Base-by-base conservation (phyloP, 2,888 invertebrate species). In the Xanthia togata region DNA sequence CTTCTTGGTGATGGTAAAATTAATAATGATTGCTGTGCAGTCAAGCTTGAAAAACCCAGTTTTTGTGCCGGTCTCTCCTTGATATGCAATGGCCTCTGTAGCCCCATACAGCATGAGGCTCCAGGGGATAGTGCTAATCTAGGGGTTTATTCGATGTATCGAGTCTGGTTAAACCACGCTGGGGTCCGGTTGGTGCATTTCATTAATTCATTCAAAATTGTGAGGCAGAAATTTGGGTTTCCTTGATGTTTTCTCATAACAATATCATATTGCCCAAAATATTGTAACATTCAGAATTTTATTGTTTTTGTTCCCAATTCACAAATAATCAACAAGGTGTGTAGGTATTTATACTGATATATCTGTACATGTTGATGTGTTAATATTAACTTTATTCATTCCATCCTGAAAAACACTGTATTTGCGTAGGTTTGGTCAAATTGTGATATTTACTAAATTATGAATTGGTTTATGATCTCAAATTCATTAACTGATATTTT, bases 401-500 rank as follows among this genome's bases (percentile, higher is more conserved):
- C 83, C 83, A 84, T 76, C 75, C 59, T 70, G 14, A 78, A 71
- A 57, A 70, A 63, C 38, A 60, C 50, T 74, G 35, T 81, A 68
- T 65, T 75, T 70, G 62, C 59, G 70, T 80, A 79, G 55, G 67
- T 72, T 85, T 79, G 73, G 57, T 73, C 70, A 76, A 79, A 74
- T 44, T 86, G 86, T 86, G 86, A 86, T 84, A 86, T 68, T 75
- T 65, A 77, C 65, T 62, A 76, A 83, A 81, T 81, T 80, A 77
- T 77, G 38, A 79, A 82, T 85, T 85, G 82, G 81, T 78, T 57
- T 73, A 65, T 68, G 80, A 85, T 87, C 85, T 81, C 85, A 78
- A 84, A 83, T 73, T 78, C 70, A 83, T 63, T 20, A 73, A 69
- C 70, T 68, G 60, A 74, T 85, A 78, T 69, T 70, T 74, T 73